These are phyloP conservation scores for Aradophagus sp. DNA, from an alignment of 1,140 invertebrate genomes.

Conservation along the genomic window DNA sequence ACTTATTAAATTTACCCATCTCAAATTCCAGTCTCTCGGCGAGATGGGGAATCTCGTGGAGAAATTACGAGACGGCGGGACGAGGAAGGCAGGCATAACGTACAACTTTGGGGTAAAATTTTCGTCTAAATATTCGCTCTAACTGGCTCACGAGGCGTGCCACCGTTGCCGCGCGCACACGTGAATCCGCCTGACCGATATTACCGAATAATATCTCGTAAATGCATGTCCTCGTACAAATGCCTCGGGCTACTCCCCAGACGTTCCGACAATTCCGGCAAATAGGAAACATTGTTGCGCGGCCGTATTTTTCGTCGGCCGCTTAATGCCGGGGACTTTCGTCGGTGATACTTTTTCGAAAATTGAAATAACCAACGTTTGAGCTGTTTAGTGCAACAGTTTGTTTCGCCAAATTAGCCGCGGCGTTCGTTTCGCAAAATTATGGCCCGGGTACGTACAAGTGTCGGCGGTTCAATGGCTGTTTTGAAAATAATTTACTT, in stretches of 20 bases:
- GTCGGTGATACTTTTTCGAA: constrained; percentile 14
- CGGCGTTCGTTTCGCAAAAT: too few species aligned
- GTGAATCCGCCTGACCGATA: constrained; percentile 60
- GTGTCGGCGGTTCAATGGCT: too few species aligned
- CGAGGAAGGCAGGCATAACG: constrained; percentile 60
- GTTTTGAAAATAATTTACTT: too few species aligned
- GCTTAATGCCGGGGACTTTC: constrained; percentile 10
- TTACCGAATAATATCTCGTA: constrained; percentile 67
- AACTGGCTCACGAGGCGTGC: constrained; percentile 67
- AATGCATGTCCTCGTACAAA: constrained; percentile 61
- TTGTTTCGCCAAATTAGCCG: background rate
- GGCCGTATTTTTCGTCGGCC: constrained; percentile 23
- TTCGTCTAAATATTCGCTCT: constrained; percentile 69
- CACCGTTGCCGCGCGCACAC: constrained; percentile 55
- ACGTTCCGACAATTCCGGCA: constrained; percentile 59
- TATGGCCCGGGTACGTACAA: too few species aligned
- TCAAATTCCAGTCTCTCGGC: constrained; percentile 66
- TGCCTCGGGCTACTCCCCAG: constrained; percentile 42
- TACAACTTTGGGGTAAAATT: constrained; percentile 69
- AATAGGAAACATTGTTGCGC: constrained; percentile 40
- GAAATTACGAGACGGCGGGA: constrained; percentile 43
- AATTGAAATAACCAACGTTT: constrained; percentile 18
- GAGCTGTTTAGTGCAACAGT: background rate
- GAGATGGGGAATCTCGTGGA: constrained; percentile 61
- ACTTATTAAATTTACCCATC: constrained; percentile 73